Conservation (phyloP, 1,140 invertebrate species). For the Drosophila grimshawi region DNA sequence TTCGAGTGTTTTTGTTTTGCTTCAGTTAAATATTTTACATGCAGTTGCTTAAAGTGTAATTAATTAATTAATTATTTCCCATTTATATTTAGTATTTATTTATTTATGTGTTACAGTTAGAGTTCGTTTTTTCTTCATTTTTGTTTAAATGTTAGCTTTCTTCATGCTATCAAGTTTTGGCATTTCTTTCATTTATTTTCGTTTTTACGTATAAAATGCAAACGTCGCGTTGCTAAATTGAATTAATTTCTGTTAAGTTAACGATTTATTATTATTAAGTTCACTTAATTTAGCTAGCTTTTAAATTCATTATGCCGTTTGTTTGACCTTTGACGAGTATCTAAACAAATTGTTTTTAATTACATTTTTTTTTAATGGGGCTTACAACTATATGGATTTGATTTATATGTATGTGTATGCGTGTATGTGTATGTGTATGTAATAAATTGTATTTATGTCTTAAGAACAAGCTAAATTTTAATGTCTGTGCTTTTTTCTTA, state of each 20-base stretch:
- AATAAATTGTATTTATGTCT: conserved; percentile 57
- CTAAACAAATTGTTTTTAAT: conserved; percentile 51
- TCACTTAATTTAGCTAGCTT: conserved; percentile 57
- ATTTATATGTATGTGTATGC: conserved; percentile 55
- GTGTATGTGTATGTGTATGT: conserved; percentile 40
- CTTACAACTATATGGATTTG: conserved; percentile 69
- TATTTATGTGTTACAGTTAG: conserved; percentile 32
- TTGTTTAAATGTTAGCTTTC: neutral
- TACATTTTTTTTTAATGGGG: conserved; percentile 62
- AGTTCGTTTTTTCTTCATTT: conserved; percentile 29
- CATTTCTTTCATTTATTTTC: neutral
- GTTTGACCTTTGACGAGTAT: conserved; percentile 24
- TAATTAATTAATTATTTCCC: conserved; percentile 51
- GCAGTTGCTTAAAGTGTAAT: conserved; percentile 69
- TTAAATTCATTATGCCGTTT: conserved; percentile 66
- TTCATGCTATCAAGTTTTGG: conserved; percentile 2
- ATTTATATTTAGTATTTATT: conserved; percentile 52
- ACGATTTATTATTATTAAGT: conserved; percentile 63
- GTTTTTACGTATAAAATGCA: conserved; percentile 80
- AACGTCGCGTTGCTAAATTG: conserved; percentile 72
- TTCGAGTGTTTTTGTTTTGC: conserved; percentile 30
- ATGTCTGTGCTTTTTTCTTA: conserved; percentile 8
- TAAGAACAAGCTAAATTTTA: conserved; percentile 66
- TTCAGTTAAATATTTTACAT: conserved; percentile 78
- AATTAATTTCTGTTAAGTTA: conserved; percentile 63